phyloP scores from a whole-genome alignment of 2,797 vertebrate genomes.

The Ptychobarbus kaznakovi region DNA sequence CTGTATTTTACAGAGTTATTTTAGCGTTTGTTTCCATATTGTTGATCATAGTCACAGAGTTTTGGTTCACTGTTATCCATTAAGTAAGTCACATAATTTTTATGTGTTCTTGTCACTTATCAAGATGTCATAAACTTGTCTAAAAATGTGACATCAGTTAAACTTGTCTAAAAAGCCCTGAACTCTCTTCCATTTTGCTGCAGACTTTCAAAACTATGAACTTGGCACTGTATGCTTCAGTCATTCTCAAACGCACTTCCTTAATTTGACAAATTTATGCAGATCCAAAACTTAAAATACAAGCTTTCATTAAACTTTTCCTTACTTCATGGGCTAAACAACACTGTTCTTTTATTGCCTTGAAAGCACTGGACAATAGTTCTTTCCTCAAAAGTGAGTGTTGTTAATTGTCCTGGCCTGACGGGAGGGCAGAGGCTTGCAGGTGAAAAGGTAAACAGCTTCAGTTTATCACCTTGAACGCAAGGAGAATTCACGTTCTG shows the following conservation, averaged over 20 bases:
- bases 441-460: conserved; percentile 75
- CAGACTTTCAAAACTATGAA: not conserved
- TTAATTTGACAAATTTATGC: not conserved
- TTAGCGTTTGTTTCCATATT: not conserved
- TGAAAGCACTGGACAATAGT: not conserved
- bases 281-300: not conserved
- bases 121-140: not conserved
- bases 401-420: conserved; percentile 61
- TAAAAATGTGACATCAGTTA: not conserved
- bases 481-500: conserved; percentile 13
- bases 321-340: too few species aligned
- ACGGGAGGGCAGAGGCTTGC: conserved; percentile 73
- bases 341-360: not conserved
- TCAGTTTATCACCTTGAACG: conserved; percentile 20
- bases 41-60: too few species aligned
- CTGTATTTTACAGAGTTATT: not conserved
- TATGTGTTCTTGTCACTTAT: not conserved
- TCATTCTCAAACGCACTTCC: not conserved
- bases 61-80: too few species aligned
- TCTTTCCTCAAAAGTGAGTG: not conserved
- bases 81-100: too few species aligned
- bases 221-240: not conserved
- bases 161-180: too few species aligned
- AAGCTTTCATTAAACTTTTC: not conserved
- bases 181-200: not conserved